Conservation (phyloP, 2,888 invertebrate species). For the Baronia brevicornis region DNA sequence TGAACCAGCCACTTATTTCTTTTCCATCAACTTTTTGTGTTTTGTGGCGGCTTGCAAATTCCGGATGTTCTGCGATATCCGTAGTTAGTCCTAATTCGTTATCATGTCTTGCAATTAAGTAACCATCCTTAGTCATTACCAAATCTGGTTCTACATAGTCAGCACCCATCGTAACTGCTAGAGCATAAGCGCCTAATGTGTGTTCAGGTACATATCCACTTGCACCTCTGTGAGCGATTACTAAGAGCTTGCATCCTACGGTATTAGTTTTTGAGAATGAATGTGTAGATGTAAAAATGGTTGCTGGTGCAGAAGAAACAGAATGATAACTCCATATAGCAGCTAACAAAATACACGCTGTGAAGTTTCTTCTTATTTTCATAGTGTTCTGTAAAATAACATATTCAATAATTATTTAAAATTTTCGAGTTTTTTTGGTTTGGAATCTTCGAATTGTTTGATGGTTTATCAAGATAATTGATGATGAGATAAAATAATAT, state of each 20-base stretch:
- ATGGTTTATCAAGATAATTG: too few species aligned
- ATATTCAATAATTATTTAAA: background rate
- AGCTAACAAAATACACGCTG: conserved; percentile 1
- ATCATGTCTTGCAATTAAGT: conserved; percentile 55
- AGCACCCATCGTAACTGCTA: conserved; percentile 58
- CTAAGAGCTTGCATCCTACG: conserved; percentile 38
- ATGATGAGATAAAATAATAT: too few species aligned
- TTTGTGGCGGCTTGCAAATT: conserved; percentile 42
- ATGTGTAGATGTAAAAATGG: background rate
- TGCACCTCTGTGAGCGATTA: conserved; percentile 59
- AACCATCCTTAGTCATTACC: conserved; percentile 56
- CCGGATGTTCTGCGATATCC: conserved; percentile 41
- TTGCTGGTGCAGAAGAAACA: conserved; percentile 4
- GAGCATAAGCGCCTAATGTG: conserved; percentile 57
- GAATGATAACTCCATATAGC: conserved; percentile 1
- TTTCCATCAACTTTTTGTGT: conserved; percentile 46
- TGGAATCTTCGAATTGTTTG: too few species aligned
- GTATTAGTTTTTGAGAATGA: conserved; percentile 18
- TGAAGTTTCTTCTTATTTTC: conserved; percentile 3
- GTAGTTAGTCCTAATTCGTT: conserved; percentile 53
- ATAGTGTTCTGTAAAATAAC: conserved; percentile 1
- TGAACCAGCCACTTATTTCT: conserved; percentile 51
- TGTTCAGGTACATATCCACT: conserved; percentile 66
- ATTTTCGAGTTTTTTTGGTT: too few species aligned
- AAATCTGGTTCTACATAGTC: conserved; percentile 65